Conservation (phyloP, 2,113 vertebrate genomes). For the Passer montanus region DNA sequence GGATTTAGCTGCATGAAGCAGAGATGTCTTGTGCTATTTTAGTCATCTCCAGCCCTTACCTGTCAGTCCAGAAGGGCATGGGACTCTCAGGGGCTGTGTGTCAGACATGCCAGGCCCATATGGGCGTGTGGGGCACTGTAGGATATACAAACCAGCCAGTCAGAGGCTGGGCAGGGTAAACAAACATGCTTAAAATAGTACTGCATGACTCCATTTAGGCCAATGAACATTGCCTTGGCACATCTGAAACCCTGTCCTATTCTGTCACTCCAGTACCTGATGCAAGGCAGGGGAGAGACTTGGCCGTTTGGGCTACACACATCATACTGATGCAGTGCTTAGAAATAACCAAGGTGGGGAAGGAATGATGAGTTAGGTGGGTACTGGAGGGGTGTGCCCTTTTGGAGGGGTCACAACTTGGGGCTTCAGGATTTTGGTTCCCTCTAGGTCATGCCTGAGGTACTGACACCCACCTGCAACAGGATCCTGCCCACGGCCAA, state of each 20-base stretch:
- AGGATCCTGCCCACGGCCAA: neutral
- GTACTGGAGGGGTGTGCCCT: neutral
- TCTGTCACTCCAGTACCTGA: neutral
- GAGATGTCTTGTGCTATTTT: constrained; percentile 19
- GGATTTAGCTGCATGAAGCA: neutral
- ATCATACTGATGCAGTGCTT: neutral
- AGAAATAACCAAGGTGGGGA: neutral
- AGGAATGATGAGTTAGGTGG: neutral
- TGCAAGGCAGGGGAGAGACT: neutral
- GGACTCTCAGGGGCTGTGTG: neutral
- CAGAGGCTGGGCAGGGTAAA: neutral
- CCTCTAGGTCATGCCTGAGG: accelerated
- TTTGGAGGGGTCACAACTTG: neutral
- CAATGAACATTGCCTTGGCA: neutral
- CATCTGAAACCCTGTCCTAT: neutral
- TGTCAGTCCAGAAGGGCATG: neutral
- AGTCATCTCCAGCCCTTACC: neutral
- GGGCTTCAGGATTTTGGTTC: neutral
- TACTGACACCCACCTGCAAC: accelerated
- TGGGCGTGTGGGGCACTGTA: neutral
- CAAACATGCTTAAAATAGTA: neutral
- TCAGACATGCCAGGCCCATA: neutral
- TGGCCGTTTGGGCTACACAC: neutral
- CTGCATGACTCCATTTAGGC: neutral
- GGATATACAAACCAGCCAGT: neutral